Base-by-base conservation (phyloP, 1,140 invertebrate genomes). In the Neodiprion pinetum region DNA sequence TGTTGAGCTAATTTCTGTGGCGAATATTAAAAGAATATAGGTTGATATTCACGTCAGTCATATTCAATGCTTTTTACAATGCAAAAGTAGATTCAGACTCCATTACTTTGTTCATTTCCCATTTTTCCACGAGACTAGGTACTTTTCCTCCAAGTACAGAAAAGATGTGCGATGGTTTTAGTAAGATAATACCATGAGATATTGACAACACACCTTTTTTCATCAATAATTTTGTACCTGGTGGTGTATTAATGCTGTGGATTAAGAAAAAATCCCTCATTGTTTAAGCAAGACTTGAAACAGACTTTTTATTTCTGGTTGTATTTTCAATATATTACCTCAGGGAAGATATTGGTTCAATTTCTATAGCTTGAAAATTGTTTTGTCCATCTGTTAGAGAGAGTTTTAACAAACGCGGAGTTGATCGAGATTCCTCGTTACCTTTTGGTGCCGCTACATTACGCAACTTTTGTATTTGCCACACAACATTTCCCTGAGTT, bases 371-470 rank as follows among this genome's bases (percentile, higher is more conserved):
- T 85, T 94, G 93, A 80, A 93, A 93, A 77, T 91, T 92, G 71
- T 90, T 91, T 82, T 94, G 93, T 2, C 96, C 96, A 90, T 98
- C 96, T 21, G 94, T 96, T 70, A 98, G 84, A 1, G 92, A 93
- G 17, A 97, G 79, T 83, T 95, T 96, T 70, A 97, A 88, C 90
- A 97, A 93, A 11, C 95, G 90, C 1, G 96, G 95, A 66, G 95
- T 94, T 71, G 90, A 89, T 77, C 92, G 91, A 14, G 95, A 96
- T 78, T 96, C 95, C 83, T 97, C 95, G 88, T 96, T 96, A 53
- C 92, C 92, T 88, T 97, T 97, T n/a, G 96, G 96, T 21, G 95
- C 95, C 53, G 95, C 92, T 65, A 96, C 91, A 90, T 97, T 97
- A 14, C 95, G 90, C 67, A 97, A 90, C 85, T 96, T 95, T 85